A percentile compares a stretch with the other conserved stretches of the same genome.
phyloP scores from a whole-genome alignment of 2,888 invertebrate species.

The Serrognathus titanus region DNA sequence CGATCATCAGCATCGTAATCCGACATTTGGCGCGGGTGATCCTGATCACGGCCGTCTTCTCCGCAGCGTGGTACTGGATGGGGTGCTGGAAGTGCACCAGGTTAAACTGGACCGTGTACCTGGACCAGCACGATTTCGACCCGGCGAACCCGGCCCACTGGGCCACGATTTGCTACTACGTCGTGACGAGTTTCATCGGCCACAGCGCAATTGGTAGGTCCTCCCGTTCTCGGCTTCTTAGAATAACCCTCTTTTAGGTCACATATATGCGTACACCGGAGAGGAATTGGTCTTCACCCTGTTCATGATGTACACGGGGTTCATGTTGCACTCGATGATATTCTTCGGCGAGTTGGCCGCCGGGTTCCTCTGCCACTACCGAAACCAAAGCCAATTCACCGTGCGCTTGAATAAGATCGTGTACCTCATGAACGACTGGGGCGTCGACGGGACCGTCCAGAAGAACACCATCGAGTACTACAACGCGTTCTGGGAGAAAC shows the following conservation, averaged over 20 bases:
- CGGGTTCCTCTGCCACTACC: constrained; percentile 13
- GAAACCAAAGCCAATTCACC: constrained; percentile 17
- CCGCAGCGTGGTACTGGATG: constrained; percentile 18
- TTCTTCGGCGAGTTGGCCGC: constrained; percentile 21
- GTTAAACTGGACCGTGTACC: constrained; percentile 18
- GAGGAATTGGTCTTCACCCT: constrained; percentile 16
- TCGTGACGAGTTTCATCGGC: neutral
- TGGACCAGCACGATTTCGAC: constrained; percentile 9
- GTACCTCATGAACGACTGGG: constrained; percentile 16
- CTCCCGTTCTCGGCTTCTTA: neutral
- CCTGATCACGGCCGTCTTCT: constrained; percentile 15
- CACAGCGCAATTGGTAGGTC: neutral
- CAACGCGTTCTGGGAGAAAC: constrained; percentile 54
- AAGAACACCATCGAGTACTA: constrained; percentile 42
- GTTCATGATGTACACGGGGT: constrained; percentile 15
- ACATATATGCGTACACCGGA: constrained; percentile 3
- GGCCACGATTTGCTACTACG: constrained; percentile 13
- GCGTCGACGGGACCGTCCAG: constrained; percentile 13
- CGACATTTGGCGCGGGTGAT: constrained; percentile 17
- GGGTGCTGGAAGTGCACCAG: constrained; percentile 9
- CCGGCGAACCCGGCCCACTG: constrained; percentile 9
- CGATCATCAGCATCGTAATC: constrained; percentile 7
- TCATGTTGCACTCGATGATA: constrained; percentile 17
- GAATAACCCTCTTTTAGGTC: constrained; percentile 5
- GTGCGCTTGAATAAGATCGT: constrained; percentile 18